Evolutionary conservation across 2,797 vertebrate species (phyloP).

Genomic region (Sternarchorhynchus goeldii): DNA sequence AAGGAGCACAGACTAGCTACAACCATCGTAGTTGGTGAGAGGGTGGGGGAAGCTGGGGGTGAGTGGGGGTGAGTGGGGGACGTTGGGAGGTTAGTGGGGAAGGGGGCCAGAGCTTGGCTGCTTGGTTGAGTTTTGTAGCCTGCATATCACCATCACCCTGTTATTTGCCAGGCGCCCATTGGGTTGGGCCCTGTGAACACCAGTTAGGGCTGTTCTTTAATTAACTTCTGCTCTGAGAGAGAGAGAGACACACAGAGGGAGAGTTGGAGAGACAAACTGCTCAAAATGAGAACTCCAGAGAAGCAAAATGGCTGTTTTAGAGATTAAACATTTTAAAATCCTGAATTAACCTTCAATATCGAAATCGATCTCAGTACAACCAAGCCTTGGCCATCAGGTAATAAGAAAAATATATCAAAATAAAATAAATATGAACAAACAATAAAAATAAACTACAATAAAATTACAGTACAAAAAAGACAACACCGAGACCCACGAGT

Average conservation of each 20-base stretch:
- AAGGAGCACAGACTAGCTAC: constrained; percentile 31
- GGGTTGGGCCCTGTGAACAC: constrained; percentile 59
- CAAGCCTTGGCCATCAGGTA: no score
- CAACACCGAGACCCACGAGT: no score
- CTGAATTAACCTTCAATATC: constrained; percentile 3
- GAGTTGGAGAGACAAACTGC: constrained; percentile 19
- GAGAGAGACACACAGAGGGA: constrained; percentile 19
- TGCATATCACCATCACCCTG: constrained; percentile 55
- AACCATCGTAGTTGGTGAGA: constrained; percentile 45
- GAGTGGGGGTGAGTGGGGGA: constrained; percentile 12
- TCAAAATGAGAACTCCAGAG: constrained; percentile 6
- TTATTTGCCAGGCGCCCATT: constrained; percentile 62
- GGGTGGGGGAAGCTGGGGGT: constrained; percentile 12
- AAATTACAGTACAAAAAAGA: no score
- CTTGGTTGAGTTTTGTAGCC: constrained; percentile 52
- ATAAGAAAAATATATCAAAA: no score
- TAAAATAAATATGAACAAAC: no score
- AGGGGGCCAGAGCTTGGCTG: constrained; percentile 35
- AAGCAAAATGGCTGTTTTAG: constrained; percentile 10
- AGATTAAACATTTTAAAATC: neutral
- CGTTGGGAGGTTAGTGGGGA: constrained; percentile 2
- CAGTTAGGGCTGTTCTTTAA: constrained; percentile 60
- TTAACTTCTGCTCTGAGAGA: constrained; percentile 55
- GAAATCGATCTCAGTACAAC: no score
- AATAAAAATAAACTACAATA: no score